Evolutionary conservation across 2,797 vertebrate species (phyloP).

Genomic region (Cossypha niveicapilla): DNA sequence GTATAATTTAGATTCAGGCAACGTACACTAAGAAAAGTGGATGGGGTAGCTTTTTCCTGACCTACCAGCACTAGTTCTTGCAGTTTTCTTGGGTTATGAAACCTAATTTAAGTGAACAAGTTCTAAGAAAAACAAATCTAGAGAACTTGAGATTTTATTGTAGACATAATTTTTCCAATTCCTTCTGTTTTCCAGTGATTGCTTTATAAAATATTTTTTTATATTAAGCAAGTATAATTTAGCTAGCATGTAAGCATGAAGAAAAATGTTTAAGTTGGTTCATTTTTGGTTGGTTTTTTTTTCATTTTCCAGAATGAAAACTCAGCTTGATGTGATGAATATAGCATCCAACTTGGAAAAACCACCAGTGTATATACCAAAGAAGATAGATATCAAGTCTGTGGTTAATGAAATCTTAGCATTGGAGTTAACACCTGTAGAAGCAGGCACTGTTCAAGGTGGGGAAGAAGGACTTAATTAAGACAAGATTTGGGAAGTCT

Average conservation of each 20-base stretch:
- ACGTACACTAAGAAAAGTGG: not conserved
- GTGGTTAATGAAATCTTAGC: conserved; percentile 65
- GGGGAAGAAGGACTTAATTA: not conserved
- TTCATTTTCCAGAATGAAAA: conserved; percentile 62
- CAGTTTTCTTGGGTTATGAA: not conserved
- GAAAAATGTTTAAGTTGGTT: not conserved
- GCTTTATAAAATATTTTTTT: not conserved
- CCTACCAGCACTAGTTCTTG: not conserved
- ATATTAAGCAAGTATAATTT: not conserved
- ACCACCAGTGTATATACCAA: conserved; percentile 10
- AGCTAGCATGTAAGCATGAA: not conserved
- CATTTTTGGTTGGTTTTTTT: not conserved
- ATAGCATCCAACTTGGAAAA: conserved; percentile 54
- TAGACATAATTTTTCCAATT: not conserved
- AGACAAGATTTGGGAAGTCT: not conserved
- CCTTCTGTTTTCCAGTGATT: not conserved
- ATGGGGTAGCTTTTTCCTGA: not conserved
- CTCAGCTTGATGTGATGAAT: conserved; percentile 69
- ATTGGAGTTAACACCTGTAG: conserved; percentile 40
- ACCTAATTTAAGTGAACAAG: not conserved
- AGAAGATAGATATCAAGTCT: conserved; percentile 52
- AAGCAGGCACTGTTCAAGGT: conserved; percentile 20
- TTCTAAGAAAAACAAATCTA: not conserved
- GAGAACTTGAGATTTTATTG: not conserved
- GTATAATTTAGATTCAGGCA: not conserved